Evolutionary conservation across 1,140 invertebrate genomes (phyloP).

Genomic region (Macrotrachela quadricornifera): DNA sequence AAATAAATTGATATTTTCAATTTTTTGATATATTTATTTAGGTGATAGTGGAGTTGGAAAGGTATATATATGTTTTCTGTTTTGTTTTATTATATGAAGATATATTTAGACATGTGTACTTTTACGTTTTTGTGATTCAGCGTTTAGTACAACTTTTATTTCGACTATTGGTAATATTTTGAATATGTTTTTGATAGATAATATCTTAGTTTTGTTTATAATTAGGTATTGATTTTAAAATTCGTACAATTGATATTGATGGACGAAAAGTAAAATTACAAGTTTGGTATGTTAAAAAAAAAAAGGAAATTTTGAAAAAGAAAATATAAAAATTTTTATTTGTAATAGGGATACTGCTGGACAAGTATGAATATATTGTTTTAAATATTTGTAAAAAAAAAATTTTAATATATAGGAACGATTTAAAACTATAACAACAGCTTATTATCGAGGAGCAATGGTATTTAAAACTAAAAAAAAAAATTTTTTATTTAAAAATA

Average conservation of each 20-base stretch:
- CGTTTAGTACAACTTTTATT: slow-evolving; percentile 93
- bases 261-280: slow-evolving; percentile 36
- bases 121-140: slow-evolving; percentile 90
- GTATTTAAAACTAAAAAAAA: slow-evolving; percentile 7
- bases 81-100: slow-evolving; percentile 40
- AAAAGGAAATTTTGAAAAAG: background rate
- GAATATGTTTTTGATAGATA: no score
- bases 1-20: no score
- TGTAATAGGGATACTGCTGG: slow-evolving; percentile 38
- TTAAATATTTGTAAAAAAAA: background rate
- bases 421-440: slow-evolving; percentile 89
- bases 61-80: no score
- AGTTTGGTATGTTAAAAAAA: slow-evolving; percentile 36
- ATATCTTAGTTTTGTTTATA: no score
- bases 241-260: slow-evolving; percentile 34
- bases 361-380: slow-evolving; percentile 16
- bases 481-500: background rate
- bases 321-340: background rate
- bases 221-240: slow-evolving; percentile 37
- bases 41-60: slow-evolving; percentile 77
- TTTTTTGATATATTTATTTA: no score
- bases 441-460: slow-evolving; percentile 89
- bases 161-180: slow-evolving; percentile 55
- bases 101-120: slow-evolving; percentile 78
- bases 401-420: slow-evolving; percentile 54